These are phyloP conservation scores for Colistium nudipinnis DNA, from an alignment of 2,113 vertebrate genomes.

Conservation along the genomic window DNA sequence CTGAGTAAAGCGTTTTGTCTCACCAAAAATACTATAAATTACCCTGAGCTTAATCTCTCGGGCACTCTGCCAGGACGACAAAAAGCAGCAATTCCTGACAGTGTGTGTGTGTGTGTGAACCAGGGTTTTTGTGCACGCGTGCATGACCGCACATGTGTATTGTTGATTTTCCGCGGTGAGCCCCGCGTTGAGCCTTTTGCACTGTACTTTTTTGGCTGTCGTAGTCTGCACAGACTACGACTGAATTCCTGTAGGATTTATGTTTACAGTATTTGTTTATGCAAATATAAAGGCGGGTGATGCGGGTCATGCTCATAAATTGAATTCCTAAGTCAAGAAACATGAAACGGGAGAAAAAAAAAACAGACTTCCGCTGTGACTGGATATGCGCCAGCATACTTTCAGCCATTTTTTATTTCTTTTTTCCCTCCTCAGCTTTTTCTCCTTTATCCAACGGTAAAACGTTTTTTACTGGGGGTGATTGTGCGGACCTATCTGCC, in stretches of 20 bases:
- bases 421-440: constrained; percentile 37
- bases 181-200: constrained; percentile 41
- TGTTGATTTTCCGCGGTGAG: constrained; percentile 35
- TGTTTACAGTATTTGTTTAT: constrained; percentile 55
- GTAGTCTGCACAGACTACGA: constrained; percentile 29
- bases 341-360: constrained; percentile 76
- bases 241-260: constrained; percentile 54
- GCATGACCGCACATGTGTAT: constrained; percentile 40
- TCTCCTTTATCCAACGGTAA: constrained; percentile 67
- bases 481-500: constrained; percentile 65
- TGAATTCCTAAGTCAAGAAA: constrained; percentile 78
- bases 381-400: constrained; percentile 69
- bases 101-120: constrained; percentile 2
- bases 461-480: constrained; percentile 67
- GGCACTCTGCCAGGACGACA: constrained; percentile 56
- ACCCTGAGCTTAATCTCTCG: constrained; percentile 70
- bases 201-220: constrained; percentile 37
- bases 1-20: constrained; percentile 68
- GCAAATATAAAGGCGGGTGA: constrained; percentile 65
- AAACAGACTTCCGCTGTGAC: constrained; percentile 70
- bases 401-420: constrained; percentile 70
- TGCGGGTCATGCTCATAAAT: constrained; percentile 78
- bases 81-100: constrained; percentile 55
- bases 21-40: constrained; percentile 69
- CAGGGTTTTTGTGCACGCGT: constrained; percentile 22